Percentiles rank a stretch among this genome's conserved stretches.
Conservation (phyloP, 2,888 invertebrate genomes). For the Oxycera nigricornis region DNA sequence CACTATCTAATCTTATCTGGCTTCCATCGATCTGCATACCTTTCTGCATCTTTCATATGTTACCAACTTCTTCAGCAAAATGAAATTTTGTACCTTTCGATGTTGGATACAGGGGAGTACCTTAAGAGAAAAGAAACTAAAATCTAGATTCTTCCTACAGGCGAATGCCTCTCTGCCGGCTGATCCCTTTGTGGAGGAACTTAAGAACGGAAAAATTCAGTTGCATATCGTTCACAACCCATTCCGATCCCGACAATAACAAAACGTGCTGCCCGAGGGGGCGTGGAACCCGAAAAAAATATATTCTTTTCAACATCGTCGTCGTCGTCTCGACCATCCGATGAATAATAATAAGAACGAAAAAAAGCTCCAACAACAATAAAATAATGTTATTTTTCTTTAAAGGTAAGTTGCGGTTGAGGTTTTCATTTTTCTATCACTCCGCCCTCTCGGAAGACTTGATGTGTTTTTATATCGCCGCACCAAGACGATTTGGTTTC, state of each 20-base stretch:
- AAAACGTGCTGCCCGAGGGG: conserved; percentile 28
- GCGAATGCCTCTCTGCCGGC: neutral
- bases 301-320: conserved; percentile 26
- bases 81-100: neutral
- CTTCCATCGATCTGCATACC: neutral
- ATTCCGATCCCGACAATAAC: neutral
- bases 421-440: conserved; percentile 15
- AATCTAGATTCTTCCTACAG: conserved; percentile 11
- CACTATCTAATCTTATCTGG: neutral
- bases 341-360: conserved; percentile 36
- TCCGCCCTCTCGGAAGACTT: conserved; percentile 11
- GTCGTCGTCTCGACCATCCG: conserved; percentile 8
- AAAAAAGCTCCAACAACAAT: conserved; percentile 19
- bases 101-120: neutral
- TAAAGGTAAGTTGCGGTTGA: conserved; percentile 35
- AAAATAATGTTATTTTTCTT: conserved; percentile 36
- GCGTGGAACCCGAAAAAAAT: conserved; percentile 37
- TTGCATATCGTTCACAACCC: conserved; percentile 9
- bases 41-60: neutral
- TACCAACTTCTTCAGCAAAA: neutral
- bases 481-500: neutral
- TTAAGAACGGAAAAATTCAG: conserved; percentile 38
- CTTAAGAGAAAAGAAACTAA: neutral
- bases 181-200: neutral
- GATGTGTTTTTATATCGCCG: neutral